These are phyloP conservation scores for Dicentrarchus labrax DNA, from an alignment of 2,113 vertebrate genomes.

Conservation along the genomic window DNA sequence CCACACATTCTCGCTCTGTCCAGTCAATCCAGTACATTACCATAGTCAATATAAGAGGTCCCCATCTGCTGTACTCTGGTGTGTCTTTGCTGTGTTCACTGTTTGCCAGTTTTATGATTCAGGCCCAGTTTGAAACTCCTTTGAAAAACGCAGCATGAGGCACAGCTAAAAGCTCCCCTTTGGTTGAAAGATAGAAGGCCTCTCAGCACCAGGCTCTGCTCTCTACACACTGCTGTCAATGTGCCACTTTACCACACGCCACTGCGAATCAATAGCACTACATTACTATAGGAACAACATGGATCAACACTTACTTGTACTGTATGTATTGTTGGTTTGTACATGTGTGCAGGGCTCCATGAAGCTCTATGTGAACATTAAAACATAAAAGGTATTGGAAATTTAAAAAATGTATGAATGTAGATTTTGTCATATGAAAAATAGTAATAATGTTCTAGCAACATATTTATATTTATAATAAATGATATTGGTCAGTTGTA, in stretches of 20 bases:
- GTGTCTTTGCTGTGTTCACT: constrained; percentile 52
- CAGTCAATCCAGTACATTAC: constrained; percentile 64
- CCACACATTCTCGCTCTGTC: constrained; percentile 5
- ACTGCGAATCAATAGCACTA: constrained; percentile 22
- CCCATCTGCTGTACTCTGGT: constrained; percentile 45
- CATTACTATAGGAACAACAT: constrained; percentile 40
- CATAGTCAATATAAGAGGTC: constrained; percentile 55
- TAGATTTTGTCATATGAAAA: neutral
- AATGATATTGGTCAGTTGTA: neutral
- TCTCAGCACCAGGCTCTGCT: constrained; percentile 40
- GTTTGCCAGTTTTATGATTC: constrained; percentile 58
- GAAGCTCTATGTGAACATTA: neutral
- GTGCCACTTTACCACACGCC: neutral
- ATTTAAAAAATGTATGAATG: neutral
- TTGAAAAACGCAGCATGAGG: constrained; percentile 56
- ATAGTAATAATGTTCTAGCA: neutral
- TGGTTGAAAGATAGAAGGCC: constrained; percentile 50
- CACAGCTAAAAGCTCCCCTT: constrained; percentile 64
- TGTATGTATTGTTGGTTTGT: constrained; percentile 7
- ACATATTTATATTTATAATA: neutral
- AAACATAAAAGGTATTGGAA: neutral
- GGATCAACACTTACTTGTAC: constrained; percentile 19
- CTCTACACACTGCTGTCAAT: constrained; percentile 22
- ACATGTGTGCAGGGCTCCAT: neutral
- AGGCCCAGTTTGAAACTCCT: constrained; percentile 57